Evolutionary conservation across 2,797 vertebrate species (phyloP).

Genomic region (Tamandua tetradactyla): DNA sequence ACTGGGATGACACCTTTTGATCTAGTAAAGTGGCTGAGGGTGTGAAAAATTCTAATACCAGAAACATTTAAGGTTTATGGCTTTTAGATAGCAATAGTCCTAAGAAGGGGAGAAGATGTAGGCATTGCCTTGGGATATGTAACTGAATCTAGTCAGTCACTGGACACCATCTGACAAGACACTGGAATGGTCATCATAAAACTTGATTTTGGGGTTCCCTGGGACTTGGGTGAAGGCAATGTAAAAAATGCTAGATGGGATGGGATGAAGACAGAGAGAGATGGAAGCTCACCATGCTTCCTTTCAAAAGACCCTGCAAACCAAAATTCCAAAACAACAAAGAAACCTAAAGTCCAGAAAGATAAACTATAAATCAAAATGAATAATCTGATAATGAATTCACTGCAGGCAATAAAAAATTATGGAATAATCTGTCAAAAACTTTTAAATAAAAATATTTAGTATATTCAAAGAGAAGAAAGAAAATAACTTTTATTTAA

Average conservation of each 20-base stretch:
- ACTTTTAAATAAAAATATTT: slow-evolving; percentile 11
- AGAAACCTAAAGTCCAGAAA: neutral
- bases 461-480: slow-evolving; percentile 13
- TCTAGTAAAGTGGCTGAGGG: neutral
- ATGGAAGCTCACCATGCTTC: neutral
- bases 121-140: neutral
- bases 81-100: neutral
- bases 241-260: neutral
- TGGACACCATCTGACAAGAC: neutral
- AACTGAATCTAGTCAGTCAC: neutral
- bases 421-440: neutral
- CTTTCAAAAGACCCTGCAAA: neutral
- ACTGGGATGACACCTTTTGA: neutral
- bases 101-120: neutral
- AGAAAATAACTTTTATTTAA: neutral
- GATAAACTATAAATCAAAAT: slow-evolving; percentile 18
- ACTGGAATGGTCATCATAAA: neutral
- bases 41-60: neutral
- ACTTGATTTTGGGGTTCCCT: neutral
- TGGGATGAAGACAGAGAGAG: neutral
- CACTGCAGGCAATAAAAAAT: neutral
- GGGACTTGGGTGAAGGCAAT: neutral
- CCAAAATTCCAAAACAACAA: neutral
- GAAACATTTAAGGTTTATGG: neutral
- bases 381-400: slow-evolving; percentile 8